Evolutionary conservation across 2,888 invertebrate species (phyloP), one percentile per base, ranked within the genome.

Genomic region (Caenorhabditis wallacei): DNA sequence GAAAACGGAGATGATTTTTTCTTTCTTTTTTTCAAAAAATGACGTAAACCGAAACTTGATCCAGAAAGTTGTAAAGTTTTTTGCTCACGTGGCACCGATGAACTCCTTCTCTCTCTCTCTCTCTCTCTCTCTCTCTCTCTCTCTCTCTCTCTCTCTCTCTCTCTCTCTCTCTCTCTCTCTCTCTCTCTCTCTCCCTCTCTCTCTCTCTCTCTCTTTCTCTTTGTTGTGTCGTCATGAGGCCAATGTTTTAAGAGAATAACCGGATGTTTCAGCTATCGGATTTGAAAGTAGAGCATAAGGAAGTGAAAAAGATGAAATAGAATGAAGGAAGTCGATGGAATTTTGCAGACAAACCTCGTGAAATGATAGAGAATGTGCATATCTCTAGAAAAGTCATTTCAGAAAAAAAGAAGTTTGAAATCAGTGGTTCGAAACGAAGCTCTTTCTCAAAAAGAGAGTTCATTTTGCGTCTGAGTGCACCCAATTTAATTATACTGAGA

Each of bases 11-110:
- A 20, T 61, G n/a, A n/a, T 30, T 2, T 30, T 3, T 7, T 35
- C 40, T 59, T 40, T 63, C 46, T 35, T 59, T 59, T 40, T 63
- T 63, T 24, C 43, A 26, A 22, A 46, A 64, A 26, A 53, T 53
- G 53, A 66, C 66, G 51, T 48, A 53, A 37, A 22, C 48, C 37
- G 53, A 53, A 53, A 53, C 53, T 66, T 22, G 53, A 53, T 66
- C 66, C 66, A 18, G 48, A 53, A 66, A 66, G 66, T 66, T 51
- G 66, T 66, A 66, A 66, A 53, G 53, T 66, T 37, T n/a, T 40
- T 37, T 37, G 53, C 66, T 51, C 66, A 66, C 66, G 66, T 66
- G 66, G 66, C 61, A 53, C 20, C 43, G 63, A 51, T 20, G 63
- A 37, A 59, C 37, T 59, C 35, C 35, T 10, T n/a, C 16, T 40